Percentiles rank a stretch among this genome's conserved stretches.
Conservation (phyloP, 2,888 invertebrate genomes). For the Arrhopalites spinosus region DNA sequence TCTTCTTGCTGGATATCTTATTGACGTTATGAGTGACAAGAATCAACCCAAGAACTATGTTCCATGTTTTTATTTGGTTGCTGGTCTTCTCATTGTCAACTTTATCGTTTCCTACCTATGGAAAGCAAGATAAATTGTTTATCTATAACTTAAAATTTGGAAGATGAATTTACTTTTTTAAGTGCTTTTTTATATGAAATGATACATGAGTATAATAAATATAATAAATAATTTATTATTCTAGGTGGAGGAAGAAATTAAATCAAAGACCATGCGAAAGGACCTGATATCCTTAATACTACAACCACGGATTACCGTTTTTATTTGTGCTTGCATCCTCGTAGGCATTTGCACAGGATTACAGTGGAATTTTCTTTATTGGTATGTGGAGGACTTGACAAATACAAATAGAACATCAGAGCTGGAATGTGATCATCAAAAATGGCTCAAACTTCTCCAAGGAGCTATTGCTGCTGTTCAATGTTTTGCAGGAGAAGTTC, state of each 20-base stretch:
- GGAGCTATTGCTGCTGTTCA: slow-evolving; percentile 76
- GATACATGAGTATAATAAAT: no score
- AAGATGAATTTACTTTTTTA: no score
- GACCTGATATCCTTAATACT: slow-evolving; percentile 72
- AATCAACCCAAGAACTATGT: slow-evolving; percentile 72
- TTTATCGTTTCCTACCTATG: slow-evolving; percentile 18
- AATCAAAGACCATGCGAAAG: slow-evolving; percentile 60
- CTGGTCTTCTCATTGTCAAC: slow-evolving; percentile 13
- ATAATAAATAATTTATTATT: no score
- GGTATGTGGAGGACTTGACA: slow-evolving; percentile 71
- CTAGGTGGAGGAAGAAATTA: slow-evolving; percentile 52
- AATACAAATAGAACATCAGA: slow-evolving; percentile 51
- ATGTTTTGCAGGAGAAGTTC: slow-evolving; percentile 84
- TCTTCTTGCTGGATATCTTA: slow-evolving; percentile 75
- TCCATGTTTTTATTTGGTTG: slow-evolving; percentile 77
- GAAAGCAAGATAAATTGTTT: slow-evolving; percentile 20
- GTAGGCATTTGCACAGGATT: slow-evolving; percentile 84
- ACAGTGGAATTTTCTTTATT: slow-evolving; percentile 86
- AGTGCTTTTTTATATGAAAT: no score
- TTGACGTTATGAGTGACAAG: slow-evolving; percentile 74
- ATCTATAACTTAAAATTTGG: no score
- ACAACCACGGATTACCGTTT: slow-evolving; percentile 71
- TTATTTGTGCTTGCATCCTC: slow-evolving; percentile 77
- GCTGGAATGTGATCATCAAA: slow-evolving; percentile 60
- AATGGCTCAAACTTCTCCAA: slow-evolving; percentile 73